Base-by-base conservation (phyloP, 1,140 invertebrate species). In the Drepana arcuata region DNA sequence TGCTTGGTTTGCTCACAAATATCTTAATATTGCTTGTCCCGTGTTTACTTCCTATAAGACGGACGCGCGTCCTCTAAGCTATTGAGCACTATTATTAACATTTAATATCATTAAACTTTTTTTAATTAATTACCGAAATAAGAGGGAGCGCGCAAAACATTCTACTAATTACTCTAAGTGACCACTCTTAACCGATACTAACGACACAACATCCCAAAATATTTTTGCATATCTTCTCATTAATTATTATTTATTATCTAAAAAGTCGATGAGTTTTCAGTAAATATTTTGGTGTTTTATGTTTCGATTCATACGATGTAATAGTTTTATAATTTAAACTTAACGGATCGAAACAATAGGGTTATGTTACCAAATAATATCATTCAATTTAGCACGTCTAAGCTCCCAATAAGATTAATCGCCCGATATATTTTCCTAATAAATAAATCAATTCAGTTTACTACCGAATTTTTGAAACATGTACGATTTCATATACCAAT, bases 191-290 rank as follows among this genome's bases (percentile, higher is more conserved):
- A 64, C 48, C 56, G 48, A 51, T 51, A 48, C 47, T 67, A 68
- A 70, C 60, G 56, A 65, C n/a, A 70, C 64, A 59, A 71, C 72
- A 40, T 45, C 71, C 73, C 77, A 81, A 78, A 81, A 81, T 81
- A 81, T 61, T 71, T 53, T 66, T 58, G 56, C 52, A 34, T 42
- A 38, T 14, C 36, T 25, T 60, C 55, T 69, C 56, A 67, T 57
- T 63, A 58, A 64, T 57, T 56, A 57, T 68, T 70, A 73, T 77
- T 75, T 78, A 78, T 79, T 78, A 81, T 72, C 77, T 81, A 81
- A 81, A 68, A 71, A 79, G 72, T 79, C 77, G 74, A 74, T 78
- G 72, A 74, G 59, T 77, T 73, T 62, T 70, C 49, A 51, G 58
- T 70, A 68, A 49, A 65, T 73, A 75, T 50, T 73, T 81, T 81